phyloP scores from a whole-genome alignment of 2,888 invertebrate genomes.

The Dascillus cervinus region DNA sequence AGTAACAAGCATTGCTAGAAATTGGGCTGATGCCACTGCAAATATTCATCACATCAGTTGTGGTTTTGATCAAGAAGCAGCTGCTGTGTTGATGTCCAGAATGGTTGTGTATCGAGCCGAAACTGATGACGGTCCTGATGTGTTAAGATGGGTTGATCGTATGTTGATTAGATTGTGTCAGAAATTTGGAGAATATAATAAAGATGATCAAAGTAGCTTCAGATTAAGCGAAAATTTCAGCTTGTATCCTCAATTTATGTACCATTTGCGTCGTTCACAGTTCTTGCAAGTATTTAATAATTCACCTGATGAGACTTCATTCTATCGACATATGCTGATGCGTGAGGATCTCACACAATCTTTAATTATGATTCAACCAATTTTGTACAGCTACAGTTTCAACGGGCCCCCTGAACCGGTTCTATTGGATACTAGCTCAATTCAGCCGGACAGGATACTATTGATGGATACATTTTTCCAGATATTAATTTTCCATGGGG shows the following conservation, averaged over 20 bases:
- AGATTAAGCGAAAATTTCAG: slow-evolving; percentile 94
- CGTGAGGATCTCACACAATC: slow-evolving; percentile 96
- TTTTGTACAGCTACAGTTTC: slow-evolving; percentile 97
- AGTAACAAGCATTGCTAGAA: slow-evolving; percentile 95
- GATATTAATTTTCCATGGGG: slow-evolving; percentile 98
- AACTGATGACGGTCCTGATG: slow-evolving; percentile 92
- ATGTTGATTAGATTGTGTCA: slow-evolving; percentile 98
- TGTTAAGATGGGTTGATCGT: slow-evolving; percentile 96
- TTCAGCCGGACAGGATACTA: slow-evolving; percentile 93
- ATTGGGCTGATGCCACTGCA: slow-evolving; percentile 92
- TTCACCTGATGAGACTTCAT: slow-evolving; percentile 98
- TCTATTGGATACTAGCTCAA: slow-evolving; percentile 92
- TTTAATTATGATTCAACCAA: slow-evolving; percentile 98
- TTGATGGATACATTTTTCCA: slow-evolving; percentile 99
- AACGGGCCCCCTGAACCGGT: slow-evolving; percentile 97
- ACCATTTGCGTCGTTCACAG: slow-evolving; percentile 94
- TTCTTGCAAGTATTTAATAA: slow-evolving; percentile 99
- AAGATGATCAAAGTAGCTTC: slow-evolving; percentile 96
- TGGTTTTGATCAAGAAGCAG: slow-evolving; percentile 97
- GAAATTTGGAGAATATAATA: slow-evolving; percentile 97
- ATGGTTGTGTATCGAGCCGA: slow-evolving; percentile 95
- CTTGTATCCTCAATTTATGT: slow-evolving; percentile 99
- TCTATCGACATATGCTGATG: slow-evolving; percentile 97
- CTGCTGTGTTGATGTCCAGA: slow-evolving; percentile 94
- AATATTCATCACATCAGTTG: slow-evolving; percentile 88